Base-by-base conservation (phyloP, 1,140 invertebrate species). In the Diachasmimorpha longicaudata region DNA sequence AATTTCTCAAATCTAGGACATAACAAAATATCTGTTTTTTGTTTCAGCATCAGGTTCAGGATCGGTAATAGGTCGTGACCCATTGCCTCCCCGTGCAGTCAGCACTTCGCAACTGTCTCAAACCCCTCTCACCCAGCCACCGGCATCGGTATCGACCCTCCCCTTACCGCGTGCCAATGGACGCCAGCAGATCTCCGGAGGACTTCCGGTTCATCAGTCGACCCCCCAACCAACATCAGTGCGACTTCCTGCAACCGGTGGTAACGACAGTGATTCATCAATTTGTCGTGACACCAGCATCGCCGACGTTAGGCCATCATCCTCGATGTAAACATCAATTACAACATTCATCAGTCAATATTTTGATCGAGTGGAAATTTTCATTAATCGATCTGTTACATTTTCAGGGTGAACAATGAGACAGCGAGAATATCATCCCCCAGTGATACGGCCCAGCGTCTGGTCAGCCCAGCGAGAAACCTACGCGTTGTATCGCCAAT, bases 21-120 rank as follows among this genome's bases (percentile, higher is more conserved):
- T n/a, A n/a, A n/a, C n/a, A n/a, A 71, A 52, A 21, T 37, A 0
- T 55, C 9, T n/a, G n/a, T n/a, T 74, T 70, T 70, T 75, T 79
- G 72, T 90, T 86, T 11, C 88, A 91, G 91, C 90, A 48, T 91
- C 91, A 71, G 90, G 90, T 67, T 91, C 90, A 23, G 90, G 91
- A 74, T 91, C 90, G 71, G 89, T 91, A 81, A 90, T 90, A 81
- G 89, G 90, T 23, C 86, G 89, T 74, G 90, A 90, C 81, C 88
- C 88, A 23, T 85, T 90, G 77, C 88, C 88, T 8, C 86, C 87
- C 36, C 88, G 90, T 70, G 85, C 86, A 52, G 84, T 89, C 77
- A 86, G 85, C 76, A 85, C 91, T 78, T 90, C 91, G 79, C 89
- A 91, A 82, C 75, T 87, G 52, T 75, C 80, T 4, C 81, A 84